Base-by-base conservation (phyloP, 2,113 vertebrate genomes). In the Scophthalmus maximus region DNA sequence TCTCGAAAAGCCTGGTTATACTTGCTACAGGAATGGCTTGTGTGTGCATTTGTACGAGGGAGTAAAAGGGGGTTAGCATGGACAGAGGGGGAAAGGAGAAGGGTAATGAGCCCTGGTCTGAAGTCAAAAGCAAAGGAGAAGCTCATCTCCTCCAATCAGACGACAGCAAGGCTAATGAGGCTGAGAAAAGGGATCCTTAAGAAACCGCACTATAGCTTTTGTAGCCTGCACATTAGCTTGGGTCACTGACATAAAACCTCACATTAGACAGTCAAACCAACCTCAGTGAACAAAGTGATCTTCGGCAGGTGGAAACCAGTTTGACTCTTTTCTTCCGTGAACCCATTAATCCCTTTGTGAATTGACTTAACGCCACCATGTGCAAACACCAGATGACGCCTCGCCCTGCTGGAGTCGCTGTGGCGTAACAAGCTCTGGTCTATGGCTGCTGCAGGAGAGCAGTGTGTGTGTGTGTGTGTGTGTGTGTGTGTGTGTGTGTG, bases 101-200 rank as follows among this genome's bases (percentile, higher is more conserved):
- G 70, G 75, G 84, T 78, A 87, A 86, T 89, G 86, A 83, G 76
- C 69, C 81, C 58, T 85, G 76, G 53, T 64, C 59, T 72, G 47
- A 81, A 82, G 71, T 84, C 81, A 69, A 71, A 88, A 76, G 68
- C 68, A 87, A 71, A 84, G 81, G 51, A 70, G 58, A 73, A 79
- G 79, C 79, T 89, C 86, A 88, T 90, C 86, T 90, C 77, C 83
- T 84, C 77, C 83, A 80, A 86, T 88, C 89, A 80, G 27, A 88
- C 66, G 60, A 86, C 36, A 53, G 79, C 82, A 12, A 79, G 88
- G 38, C 69, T 84, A 91, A 89, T 88, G 89, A 87, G 70, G 79
- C 83, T 70, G 67, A 80, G 79, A 87, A 5, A 52, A 87, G 8
- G 50, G 23, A 83, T 60, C 68, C 56, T 85, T 79, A 81, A 75